Conservation (phyloP, 2,888 invertebrate species). For the Epinotia bilunana region DNA sequence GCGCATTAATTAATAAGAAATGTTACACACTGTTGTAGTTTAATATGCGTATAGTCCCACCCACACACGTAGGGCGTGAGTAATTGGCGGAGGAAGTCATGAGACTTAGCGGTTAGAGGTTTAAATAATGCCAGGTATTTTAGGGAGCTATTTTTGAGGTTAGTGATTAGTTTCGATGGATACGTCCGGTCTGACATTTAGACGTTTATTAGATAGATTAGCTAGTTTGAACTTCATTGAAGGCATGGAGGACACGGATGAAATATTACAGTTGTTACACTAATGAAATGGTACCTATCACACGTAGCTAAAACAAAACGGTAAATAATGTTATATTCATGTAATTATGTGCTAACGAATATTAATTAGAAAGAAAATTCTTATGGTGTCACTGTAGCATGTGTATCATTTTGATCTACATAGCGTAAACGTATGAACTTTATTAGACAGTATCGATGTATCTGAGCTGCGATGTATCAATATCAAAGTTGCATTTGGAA, state of each 20-base stretch:
- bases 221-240: constrained; percentile 9
- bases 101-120: constrained; percentile 40
- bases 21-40: constrained; percentile 65
- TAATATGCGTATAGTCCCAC: constrained; percentile 60
- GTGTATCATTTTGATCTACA: too few relatives aligned
- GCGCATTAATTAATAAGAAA: constrained; percentile 83
- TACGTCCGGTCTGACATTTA: constrained; percentile 27
- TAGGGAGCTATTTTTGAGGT: constrained; percentile 32
- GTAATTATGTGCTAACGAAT: too few relatives aligned
- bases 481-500: too few relatives aligned
- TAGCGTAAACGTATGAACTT: too few relatives aligned
- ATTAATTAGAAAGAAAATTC: too few relatives aligned
- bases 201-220: constrained; percentile 29
- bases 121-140: constrained; percentile 37
- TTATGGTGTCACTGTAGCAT: too few relatives aligned
- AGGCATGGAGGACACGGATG: not conserved
- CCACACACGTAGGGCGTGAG: constrained; percentile 55
- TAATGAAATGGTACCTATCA: not conserved
- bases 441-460: too few relatives aligned
- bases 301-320: too few relatives aligned
- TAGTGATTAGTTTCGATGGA: constrained; percentile 35
- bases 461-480: too few relatives aligned
- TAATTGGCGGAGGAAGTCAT: constrained; percentile 48
- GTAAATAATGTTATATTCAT: too few relatives aligned
- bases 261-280: not conserved